Evolutionary conservation across 2,113 vertebrate species (phyloP).

Genomic region (Clarias batrachus): DNA sequence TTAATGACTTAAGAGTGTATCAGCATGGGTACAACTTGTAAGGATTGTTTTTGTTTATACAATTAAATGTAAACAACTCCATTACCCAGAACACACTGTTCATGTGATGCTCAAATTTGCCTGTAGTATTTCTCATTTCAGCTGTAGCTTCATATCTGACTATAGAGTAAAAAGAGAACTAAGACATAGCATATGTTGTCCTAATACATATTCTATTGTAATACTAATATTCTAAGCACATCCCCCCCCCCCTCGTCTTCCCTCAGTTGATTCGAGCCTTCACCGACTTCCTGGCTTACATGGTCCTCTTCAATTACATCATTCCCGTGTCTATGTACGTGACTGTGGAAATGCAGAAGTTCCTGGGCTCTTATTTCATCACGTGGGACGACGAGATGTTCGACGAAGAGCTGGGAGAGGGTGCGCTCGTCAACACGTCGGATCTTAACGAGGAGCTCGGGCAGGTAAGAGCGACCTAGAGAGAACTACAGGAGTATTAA

Average conservation of each 20-base stretch:
- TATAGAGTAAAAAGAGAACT: too few relatives aligned
- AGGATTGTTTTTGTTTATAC: neutral
- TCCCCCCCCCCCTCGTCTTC: fast-evolving
- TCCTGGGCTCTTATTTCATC: constrained; percentile 96
- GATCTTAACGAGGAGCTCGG: constrained; percentile 97
- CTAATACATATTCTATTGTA: too few relatives aligned
- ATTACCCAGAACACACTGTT: neutral
- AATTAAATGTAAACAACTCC: neutral
- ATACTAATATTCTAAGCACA: neutral
- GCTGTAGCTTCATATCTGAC: too few relatives aligned
- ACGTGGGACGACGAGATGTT: constrained; percentile 98
- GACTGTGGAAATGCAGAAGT: constrained; percentile 99
- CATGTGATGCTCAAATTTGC: neutral
- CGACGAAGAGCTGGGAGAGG: constrained; percentile 86
- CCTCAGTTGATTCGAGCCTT: constrained; percentile 76
- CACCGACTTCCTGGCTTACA: constrained; percentile 97
- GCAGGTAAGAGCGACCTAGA: constrained; percentile 74
- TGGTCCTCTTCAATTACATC: constrained; percentile 99
- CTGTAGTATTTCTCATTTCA: too few relatives aligned
- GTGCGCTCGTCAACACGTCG: constrained; percentile 94
- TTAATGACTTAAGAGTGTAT: neutral
- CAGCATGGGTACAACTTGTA: neutral
- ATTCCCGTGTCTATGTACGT: constrained; percentile 99
- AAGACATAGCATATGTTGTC: too few relatives aligned
- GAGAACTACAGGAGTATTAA: too few relatives aligned